These are phyloP conservation scores for Hypotaenidia okinawae DNA, from an alignment of 2,797 vertebrate genomes.

Conservation along the genomic window DNA sequence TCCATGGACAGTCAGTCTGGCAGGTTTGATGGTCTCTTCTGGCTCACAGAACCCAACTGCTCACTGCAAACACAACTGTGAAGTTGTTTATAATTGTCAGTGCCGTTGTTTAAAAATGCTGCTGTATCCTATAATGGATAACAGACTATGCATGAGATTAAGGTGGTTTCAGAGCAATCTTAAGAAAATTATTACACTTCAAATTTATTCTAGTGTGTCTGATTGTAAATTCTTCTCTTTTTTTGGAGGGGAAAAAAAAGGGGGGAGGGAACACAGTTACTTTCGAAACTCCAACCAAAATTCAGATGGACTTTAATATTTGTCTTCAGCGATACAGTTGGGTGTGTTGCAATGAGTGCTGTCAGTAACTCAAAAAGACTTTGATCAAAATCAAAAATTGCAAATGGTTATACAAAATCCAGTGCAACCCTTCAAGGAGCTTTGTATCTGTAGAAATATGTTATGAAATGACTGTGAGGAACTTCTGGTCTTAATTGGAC, in stretches of 20 bases:
- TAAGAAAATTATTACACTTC: neutral
- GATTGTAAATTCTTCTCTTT: neutral
- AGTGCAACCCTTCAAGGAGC: neutral
- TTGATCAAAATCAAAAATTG: neutral
- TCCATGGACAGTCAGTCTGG: neutral
- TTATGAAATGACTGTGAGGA: neutral
- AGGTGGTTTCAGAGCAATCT: neutral
- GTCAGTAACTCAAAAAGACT: neutral
- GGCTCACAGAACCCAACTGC: neutral
- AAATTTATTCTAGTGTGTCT: neutral
- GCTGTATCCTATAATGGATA: neutral
- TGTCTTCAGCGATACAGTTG: neutral
- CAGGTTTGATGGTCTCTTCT: neutral
- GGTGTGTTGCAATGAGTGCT: neutral
- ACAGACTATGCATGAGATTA: neutral
- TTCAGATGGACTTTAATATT: neutral
- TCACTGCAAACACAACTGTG: neutral
- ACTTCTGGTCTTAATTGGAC: neutral
- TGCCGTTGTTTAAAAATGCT: neutral
- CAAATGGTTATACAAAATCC: neutral
- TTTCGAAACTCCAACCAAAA: neutral
- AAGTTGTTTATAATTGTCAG: neutral
- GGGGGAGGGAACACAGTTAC: neutral
- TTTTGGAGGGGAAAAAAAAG: neutral
- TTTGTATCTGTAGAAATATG: neutral